Conservation (phyloP, 2,888 invertebrate species). For the Augochlorella aurata region DNA sequence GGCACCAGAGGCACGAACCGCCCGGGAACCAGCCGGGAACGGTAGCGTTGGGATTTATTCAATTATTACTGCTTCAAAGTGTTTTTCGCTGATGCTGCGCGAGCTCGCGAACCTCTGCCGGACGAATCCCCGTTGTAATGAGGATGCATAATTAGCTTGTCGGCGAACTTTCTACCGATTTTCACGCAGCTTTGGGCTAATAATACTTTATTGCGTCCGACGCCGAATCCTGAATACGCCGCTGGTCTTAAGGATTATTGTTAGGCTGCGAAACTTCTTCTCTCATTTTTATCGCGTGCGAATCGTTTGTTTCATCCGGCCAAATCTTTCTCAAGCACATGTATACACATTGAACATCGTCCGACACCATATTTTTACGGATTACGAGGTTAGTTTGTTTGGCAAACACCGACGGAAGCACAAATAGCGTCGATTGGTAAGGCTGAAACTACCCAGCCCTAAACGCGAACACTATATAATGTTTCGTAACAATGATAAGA, state of each 20-base stretch:
- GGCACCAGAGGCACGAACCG: neutral
- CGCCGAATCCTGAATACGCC: neutral
- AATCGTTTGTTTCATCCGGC: too few relatives aligned
- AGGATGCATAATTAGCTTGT: neutral
- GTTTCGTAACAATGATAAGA: too few relatives aligned
- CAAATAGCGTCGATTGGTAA: too few relatives aligned
- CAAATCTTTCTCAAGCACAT: too few relatives aligned
- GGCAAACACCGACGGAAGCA: too few relatives aligned
- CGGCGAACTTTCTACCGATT: neutral
- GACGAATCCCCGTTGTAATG: neutral
- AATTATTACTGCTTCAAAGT: slow-evolving; percentile 7
- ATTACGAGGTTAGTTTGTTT: too few relatives aligned
- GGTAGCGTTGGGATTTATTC: slow-evolving; percentile 1
- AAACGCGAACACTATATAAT: too few relatives aligned
- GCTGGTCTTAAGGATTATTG: neutral
- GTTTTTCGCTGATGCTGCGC: neutral
- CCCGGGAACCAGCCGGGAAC: neutral
- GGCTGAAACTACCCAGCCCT: too few relatives aligned
- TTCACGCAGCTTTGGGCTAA: neutral
- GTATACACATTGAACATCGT: too few relatives aligned
- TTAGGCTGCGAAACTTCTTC: too few relatives aligned
- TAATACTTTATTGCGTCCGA: neutral
- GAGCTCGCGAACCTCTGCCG: neutral
- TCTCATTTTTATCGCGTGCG: too few relatives aligned
- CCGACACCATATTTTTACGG: too few relatives aligned